Evolutionary conservation across 2,113 vertebrate genomes (phyloP), one percentile per base, ranked within the genome.

Genomic region (Ardeotis arabs): DNA sequence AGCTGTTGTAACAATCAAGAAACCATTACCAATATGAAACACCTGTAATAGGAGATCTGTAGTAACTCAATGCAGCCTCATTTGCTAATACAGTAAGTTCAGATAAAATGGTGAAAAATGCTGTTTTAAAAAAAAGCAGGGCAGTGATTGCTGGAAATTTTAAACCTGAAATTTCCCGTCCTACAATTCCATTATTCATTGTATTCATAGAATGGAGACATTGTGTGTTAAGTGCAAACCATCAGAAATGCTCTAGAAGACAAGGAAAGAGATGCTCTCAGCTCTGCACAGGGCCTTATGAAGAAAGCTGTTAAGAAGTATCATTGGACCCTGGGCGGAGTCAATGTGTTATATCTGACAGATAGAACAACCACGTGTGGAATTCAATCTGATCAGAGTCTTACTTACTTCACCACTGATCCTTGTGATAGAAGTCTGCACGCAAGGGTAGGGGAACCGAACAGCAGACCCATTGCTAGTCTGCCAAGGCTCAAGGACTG

Each of bases 371-470:
- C 3, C 8, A 6, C 41, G 8, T 16, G 75, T 19, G 14, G 29
- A 20, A 35, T 29, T 83, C 25, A 66, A n/a, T 53, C 31, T 58
- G 69, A 39, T 89, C 47, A 22, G 4, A 60, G 67, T 59, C 41
- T 93, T 52, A 98, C 94, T 93, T 97, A 99, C 99, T 98, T 99
- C 98, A 86, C 97, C 98, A 12, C 55, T 68, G 94, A 99, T 97
- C 52, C 80, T 93, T 3, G 98, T 98, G 76, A 99, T 87, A 7
- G 98, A 97, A 10, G 83, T 98, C 91, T 99, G 98, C 64, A 98
- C 70, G 45, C 99, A 99, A 5, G 96, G 91, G 33, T 97, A 97
- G 17, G 98, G 98, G 77, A 99, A 99, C 53, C 31, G 98, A 81
- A 99, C 74, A 73, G 87, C 88, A 63, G 93, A 96, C 44, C 98